Evolutionary conservation across 2,113 vertebrate genomes (phyloP).

Genomic region (Notothenia coriiceps): DNA sequence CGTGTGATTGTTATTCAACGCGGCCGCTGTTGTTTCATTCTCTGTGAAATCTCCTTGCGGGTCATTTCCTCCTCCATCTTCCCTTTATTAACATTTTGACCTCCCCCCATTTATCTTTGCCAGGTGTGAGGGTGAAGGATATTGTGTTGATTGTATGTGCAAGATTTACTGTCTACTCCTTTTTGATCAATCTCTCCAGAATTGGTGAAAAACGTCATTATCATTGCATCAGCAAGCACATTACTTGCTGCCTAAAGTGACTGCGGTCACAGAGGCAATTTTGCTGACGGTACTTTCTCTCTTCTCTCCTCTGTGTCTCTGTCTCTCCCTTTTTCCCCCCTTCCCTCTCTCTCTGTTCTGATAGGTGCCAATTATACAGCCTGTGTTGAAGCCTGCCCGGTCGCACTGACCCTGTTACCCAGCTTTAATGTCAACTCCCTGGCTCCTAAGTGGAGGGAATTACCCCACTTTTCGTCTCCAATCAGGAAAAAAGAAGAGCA

Average conservation of each 20-base stretch:
- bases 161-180: constrained; percentile 43
- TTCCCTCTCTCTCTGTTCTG: constrained; percentile 70
- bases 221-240: constrained; percentile 68
- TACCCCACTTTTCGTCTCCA: constrained; percentile 65
- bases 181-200: constrained; percentile 55
- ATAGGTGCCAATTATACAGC: constrained; percentile 85
- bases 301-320: constrained; percentile 59
- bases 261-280: constrained; percentile 67
- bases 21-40: constrained; percentile 44
- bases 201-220: constrained; percentile 70
- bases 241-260: constrained; percentile 67
- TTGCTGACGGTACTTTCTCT: constrained; percentile 81
- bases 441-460: constrained; percentile 82
- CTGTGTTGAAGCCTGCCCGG: constrained; percentile 75
- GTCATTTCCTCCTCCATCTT: constrained; percentile 45
- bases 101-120: constrained; percentile 3
- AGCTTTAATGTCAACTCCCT: constrained; percentile 82
- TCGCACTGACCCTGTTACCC: constrained; percentile 80
- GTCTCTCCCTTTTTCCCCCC: constrained; percentile 39
- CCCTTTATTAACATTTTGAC: constrained; percentile 70
- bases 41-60: constrained; percentile 52
- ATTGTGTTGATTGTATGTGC: constrained; percentile 40
- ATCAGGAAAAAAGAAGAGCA: constrained; percentile 60
- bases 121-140: constrained; percentile 44
- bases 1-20: constrained; percentile 75